phyloP scores from a whole-genome alignment of 2,888 invertebrate species.

The Noctua janthina region DNA sequence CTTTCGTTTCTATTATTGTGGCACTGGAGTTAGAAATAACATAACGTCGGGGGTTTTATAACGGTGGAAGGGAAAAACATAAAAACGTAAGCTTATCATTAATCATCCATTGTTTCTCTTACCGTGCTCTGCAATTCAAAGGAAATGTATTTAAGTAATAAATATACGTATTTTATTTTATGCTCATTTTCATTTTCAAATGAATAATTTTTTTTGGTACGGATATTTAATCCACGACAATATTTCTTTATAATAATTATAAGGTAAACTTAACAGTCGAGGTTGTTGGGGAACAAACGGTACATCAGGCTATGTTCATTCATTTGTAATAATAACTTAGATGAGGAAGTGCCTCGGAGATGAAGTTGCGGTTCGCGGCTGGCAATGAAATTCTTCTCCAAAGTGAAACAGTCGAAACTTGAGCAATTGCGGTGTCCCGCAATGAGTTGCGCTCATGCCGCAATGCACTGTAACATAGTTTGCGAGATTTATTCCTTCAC shows the following conservation, averaged over 20 bases:
- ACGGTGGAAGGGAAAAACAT: not conserved
- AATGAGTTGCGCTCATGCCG: conserved; percentile 60
- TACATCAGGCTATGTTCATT: conserved; percentile 5
- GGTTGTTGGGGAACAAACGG: not conserved
- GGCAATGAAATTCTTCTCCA: conserved; percentile 33
- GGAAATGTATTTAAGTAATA: not conserved
- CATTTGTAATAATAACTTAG: conserved; percentile 14
- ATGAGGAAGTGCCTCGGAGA: not conserved
- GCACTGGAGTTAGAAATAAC: conserved; percentile 10
- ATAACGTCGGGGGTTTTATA: not conserved
- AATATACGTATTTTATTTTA: not conserved
- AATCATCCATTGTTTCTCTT: conserved; percentile 27
- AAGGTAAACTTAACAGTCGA: not conserved
- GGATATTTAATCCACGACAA: not conserved
- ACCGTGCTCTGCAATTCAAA: not conserved
- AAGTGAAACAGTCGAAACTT: conserved; percentile 52
- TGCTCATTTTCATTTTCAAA: not conserved
- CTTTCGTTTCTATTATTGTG: conserved; percentile 38
- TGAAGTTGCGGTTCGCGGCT: conserved; percentile 6
- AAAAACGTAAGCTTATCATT: conserved; percentile 21
- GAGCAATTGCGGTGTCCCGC: conserved; percentile 42
- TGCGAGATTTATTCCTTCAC: conserved; percentile 80
- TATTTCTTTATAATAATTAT: not conserved
- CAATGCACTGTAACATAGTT: conserved; percentile 72
- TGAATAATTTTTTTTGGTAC: not conserved